Evolutionary conservation across 2,797 vertebrate species (phyloP).

Genomic region (Sciaenops ocellatus): DNA sequence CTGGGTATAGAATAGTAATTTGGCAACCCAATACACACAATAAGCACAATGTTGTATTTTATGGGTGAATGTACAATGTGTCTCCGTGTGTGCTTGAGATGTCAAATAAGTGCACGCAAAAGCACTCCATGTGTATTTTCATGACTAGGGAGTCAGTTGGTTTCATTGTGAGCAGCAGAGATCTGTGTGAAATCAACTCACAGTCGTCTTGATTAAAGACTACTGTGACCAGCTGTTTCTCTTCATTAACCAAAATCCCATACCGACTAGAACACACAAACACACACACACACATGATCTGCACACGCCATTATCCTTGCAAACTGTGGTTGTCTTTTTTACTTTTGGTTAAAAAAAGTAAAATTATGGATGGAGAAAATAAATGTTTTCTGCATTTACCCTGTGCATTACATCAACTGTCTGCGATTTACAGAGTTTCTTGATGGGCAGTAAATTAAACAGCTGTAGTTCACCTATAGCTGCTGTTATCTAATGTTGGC

Average conservation of each 20-base stretch:
- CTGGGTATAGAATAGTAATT: conserved; percentile 35
- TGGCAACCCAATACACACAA: conserved; percentile 17
- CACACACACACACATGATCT: background rate
- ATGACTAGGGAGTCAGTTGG: background rate
- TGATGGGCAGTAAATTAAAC: no score
- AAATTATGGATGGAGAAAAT: no score
- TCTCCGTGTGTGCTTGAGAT: conserved; percentile 7
- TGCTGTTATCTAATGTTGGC: no score
- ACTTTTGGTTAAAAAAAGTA: no score
- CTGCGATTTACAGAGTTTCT: no score
- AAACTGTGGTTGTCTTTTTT: no score
- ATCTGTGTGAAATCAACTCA: conserved; percentile 37
- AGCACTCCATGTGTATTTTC: background rate
- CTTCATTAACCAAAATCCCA: conserved; percentile 50
- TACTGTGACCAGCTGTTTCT: conserved; percentile 55
- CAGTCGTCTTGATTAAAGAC: conserved; percentile 55
- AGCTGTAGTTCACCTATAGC: no score
- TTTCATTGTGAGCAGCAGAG: conserved; percentile 7
- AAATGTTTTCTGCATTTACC: no score
- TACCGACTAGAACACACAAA: background rate
- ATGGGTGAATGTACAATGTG: background rate
- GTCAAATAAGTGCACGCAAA: background rate
- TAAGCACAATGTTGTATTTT: conserved; percentile 13
- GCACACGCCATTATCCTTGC: no score
- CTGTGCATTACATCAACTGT: no score